These are phyloP conservation scores for Dasysyrphus albostriatus DNA, from an alignment of 2,888 invertebrate genomes.

Conservation along the genomic window DNA sequence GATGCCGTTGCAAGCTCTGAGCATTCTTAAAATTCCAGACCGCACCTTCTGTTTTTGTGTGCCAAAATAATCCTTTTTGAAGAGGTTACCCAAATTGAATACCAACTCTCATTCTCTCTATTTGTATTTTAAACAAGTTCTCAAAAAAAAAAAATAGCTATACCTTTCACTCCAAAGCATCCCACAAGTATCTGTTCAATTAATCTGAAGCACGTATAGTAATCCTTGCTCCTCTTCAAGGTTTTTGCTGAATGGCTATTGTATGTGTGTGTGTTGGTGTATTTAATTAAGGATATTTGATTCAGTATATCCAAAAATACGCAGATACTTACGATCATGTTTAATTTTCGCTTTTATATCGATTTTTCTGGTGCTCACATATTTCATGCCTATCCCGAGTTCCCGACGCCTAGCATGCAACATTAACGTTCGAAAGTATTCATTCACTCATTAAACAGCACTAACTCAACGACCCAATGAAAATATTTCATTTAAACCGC, in stretches of 20 bases:
- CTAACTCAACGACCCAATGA: constrained; percentile 49
- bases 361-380: constrained; percentile 31
- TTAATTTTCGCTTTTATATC: constrained; percentile 44
- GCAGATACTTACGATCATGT: constrained; percentile 7
- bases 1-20: neutral
- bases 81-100: constrained; percentile 23
- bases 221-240: constrained; percentile 27
- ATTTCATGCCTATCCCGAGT: constrained; percentile 14
- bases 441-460: constrained; percentile 40
- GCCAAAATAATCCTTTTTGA: constrained; percentile 16
- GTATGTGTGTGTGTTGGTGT: neutral
- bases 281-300: constrained; percentile 51
- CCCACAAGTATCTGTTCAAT: constrained; percentile 46
- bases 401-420: neutral
- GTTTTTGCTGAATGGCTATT: neutral
- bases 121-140: constrained; percentile 24
- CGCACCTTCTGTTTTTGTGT: neutral
- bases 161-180: constrained; percentile 9
- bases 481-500: constrained; percentile 56
- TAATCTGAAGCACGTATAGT: constrained; percentile 38
- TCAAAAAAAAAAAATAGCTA: neutral
- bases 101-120: constrained; percentile 22
- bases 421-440: constrained; percentile 29
- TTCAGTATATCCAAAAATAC: constrained; percentile 5
- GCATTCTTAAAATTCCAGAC: neutral